phyloP scores from a whole-genome alignment of 2,888 invertebrate species.

The Coelinius sp. region DNA sequence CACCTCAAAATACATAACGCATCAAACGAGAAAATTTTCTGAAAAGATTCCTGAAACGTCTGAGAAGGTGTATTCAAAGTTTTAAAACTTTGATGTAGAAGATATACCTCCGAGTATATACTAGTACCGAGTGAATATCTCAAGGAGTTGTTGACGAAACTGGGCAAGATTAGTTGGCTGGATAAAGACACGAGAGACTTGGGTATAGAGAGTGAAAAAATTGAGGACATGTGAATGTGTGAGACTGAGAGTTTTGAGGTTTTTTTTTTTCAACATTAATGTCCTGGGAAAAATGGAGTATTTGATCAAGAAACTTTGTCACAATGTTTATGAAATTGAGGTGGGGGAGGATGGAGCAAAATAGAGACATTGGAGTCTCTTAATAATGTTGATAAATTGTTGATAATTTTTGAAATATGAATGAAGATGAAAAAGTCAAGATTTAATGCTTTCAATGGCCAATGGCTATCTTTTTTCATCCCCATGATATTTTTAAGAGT shows the following conservation, averaged over 20 bases:
- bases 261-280: background rate
- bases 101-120: background rate
- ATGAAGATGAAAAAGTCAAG: too few species aligned
- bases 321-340: too few species aligned
- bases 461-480: too few species aligned
- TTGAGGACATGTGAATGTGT: background rate
- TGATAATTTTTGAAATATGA: too few species aligned
- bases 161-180: background rate
- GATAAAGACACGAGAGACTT: background rate
- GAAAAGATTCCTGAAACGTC: background rate
- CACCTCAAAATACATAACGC: constrained; percentile 5
- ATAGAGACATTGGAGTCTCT: too few species aligned
- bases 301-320: too few species aligned
- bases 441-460: too few species aligned
- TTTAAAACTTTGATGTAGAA: background rate
- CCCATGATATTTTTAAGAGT: too few species aligned
- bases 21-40: background rate
- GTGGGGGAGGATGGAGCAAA: too few species aligned
- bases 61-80: constrained; percentile 3
- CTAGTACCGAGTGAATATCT: background rate
- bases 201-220: background rate
- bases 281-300: too few species aligned
- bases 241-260: background rate
- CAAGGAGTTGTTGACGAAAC: background rate
- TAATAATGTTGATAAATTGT: too few species aligned